These are phyloP conservation scores for Gymnarchus niloticus DNA, from an alignment of 2,113 vertebrate genomes.

Conservation along the genomic window DNA sequence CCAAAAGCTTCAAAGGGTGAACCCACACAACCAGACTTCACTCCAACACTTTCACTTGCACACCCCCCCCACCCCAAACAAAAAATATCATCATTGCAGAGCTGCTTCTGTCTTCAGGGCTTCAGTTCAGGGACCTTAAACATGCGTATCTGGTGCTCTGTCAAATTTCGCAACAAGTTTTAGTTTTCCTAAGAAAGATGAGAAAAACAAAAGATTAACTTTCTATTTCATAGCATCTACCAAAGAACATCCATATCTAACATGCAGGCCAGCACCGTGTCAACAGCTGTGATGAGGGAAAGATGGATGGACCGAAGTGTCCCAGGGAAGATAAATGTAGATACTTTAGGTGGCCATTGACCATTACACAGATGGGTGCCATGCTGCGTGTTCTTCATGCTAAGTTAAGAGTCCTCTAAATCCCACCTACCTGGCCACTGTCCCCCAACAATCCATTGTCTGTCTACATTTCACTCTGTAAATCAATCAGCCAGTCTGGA, in stretches of 20 bases:
- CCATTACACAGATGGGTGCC: constrained; percentile 46
- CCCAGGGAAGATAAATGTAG: constrained; percentile 27
- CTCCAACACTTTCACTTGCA: not conserved
- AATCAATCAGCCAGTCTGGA: constrained; percentile 65
- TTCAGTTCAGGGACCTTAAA: not conserved
- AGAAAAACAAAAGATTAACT: not conserved
- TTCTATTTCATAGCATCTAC: not conserved
- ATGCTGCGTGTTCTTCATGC: constrained; percentile 58
- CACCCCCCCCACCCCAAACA: not conserved
- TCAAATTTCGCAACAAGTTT: constrained; percentile 57
- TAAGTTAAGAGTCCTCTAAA: constrained; percentile 44
- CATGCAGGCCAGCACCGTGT: not conserved
- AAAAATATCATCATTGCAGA: not conserved
- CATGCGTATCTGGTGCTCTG: not conserved
- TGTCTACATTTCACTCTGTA: constrained; percentile 67
- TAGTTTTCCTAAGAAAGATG: constrained; percentile 55
- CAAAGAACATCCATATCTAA: not conserved
- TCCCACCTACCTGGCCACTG: constrained; percentile 66
- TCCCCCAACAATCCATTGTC: constrained; percentile 58
- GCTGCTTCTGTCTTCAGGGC: not conserved
- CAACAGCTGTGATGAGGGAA: not conserved
- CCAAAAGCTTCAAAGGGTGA: not conserved
- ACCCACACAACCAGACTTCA: not conserved
- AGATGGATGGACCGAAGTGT: not conserved
- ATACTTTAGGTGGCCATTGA: constrained; percentile 27